Evolutionary conservation across 2,888 invertebrate genomes (phyloP).

Genomic region (Drosophila koepferae): DNA sequence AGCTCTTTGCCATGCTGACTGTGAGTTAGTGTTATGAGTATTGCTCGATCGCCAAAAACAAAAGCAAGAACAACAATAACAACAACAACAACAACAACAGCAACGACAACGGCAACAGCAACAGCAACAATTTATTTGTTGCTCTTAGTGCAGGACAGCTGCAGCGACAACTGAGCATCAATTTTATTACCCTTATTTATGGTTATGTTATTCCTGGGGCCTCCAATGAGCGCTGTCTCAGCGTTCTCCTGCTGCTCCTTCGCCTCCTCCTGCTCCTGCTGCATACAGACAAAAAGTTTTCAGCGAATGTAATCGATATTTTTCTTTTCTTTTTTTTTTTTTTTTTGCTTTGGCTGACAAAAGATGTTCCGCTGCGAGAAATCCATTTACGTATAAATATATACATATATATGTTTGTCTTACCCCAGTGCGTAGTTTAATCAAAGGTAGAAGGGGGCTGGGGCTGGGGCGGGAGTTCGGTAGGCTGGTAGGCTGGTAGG

Average conservation of each 20-base stretch:
- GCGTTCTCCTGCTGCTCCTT: slow-evolving; percentile 1
- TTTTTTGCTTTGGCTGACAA: slow-evolving; percentile 42
- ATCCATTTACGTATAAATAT: slow-evolving; percentile 17
- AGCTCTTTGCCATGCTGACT: slow-evolving; percentile 16
- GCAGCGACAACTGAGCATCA: slow-evolving; percentile 76
- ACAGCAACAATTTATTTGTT: slow-evolving; percentile 59
- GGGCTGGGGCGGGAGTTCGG: neutral
- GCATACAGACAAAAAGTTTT: slow-evolving; percentile 61
- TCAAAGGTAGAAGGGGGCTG: neutral
- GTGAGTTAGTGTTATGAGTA: slow-evolving; percentile 75
- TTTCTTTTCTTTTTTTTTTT: slow-evolving; percentile 62
- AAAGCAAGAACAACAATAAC: slow-evolving; percentile 8
- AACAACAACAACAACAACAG: neutral
- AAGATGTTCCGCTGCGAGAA: slow-evolving; percentile 45
- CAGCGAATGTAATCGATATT: slow-evolving; percentile 77
- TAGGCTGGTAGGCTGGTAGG: neutral
- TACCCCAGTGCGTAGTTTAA: slow-evolving; percentile 27
- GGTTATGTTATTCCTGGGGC: slow-evolving; percentile 61
- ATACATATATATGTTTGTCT: neutral
- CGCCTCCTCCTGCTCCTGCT: slow-evolving; percentile 12
- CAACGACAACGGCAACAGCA: slow-evolving; percentile 13
- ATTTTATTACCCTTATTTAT: slow-evolving; percentile 79
- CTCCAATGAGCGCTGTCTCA: slow-evolving; percentile 29
- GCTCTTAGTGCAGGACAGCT: slow-evolving; percentile 50
- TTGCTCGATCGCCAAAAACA: slow-evolving; percentile 51